Evolutionary conservation across 2,888 invertebrate species (phyloP).

Genomic region (Agrotis exclamationis): DNA sequence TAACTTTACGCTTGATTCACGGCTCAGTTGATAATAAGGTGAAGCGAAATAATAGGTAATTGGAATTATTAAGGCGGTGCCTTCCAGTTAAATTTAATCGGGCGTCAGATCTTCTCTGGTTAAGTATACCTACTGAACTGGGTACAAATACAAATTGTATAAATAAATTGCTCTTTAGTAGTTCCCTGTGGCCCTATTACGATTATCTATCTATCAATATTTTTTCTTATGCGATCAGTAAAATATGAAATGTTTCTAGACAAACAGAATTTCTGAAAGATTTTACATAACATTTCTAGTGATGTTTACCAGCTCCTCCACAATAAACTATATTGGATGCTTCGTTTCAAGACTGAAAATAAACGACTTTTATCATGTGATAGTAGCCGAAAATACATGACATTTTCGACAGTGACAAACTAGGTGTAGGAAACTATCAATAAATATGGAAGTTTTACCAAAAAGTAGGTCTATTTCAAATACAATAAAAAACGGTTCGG

Average conservation of each 20-base stretch:
- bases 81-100: neutral
- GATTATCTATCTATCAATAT: neutral
- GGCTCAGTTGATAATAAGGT: constrained; percentile 17
- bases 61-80: constrained; percentile 9
- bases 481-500: neutral
- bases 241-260: neutral
- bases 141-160: neutral
- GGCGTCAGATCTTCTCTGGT: neutral
- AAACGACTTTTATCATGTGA: neutral
- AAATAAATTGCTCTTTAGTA: neutral
- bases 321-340: constrained; percentile 3
- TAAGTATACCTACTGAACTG: no score
- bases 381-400: neutral
- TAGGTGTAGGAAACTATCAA: neutral
- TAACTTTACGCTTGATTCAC: constrained; percentile 11
- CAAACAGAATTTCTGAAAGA: neutral
- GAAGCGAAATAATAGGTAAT: constrained; percentile 19
- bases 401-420: neutral
- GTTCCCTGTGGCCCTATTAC: neutral
- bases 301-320: neutral
- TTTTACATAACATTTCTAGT: neutral
- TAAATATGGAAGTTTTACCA: neutral
- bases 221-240: neutral
- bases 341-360: neutral
- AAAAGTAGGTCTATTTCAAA: constrained; percentile 10